A percentile compares a stretch with the other conserved stretches of the same genome.
Conservation (phyloP, 2,113 vertebrate genomes). For the Holacanthus passer region DNA sequence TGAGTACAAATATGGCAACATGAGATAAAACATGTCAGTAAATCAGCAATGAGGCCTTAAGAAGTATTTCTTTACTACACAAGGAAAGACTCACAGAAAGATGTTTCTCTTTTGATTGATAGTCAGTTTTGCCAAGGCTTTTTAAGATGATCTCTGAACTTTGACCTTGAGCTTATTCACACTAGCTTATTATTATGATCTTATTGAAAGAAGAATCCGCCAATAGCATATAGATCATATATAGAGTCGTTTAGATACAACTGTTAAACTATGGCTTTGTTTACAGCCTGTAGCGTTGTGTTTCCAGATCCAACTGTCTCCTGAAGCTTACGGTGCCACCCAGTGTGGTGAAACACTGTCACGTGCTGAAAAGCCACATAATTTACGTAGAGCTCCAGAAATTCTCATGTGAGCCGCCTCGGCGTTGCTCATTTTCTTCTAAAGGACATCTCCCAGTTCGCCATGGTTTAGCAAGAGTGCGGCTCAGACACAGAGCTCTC, state of each 20-base stretch:
- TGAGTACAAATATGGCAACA: not conserved
- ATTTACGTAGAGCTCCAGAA: constrained; percentile 26
- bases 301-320: constrained; percentile 12
- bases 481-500: constrained; percentile 22
- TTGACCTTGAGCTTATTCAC: too few species aligned
- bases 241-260: too few species aligned
- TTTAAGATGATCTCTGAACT: too few species aligned
- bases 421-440: constrained; percentile 20
- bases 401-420: constrained; percentile 45
- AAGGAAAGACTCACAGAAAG: not conserved
- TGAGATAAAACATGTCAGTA: not conserved
- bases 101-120: not conserved
- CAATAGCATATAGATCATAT: too few species aligned
- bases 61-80: not conserved
- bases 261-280: too few species aligned
- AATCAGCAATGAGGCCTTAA: not conserved
- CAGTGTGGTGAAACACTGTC: constrained; percentile 47
- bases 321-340: constrained; percentile 43
- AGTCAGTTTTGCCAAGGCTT: too few species aligned
- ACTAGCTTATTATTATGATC: too few species aligned
- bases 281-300: too few species aligned
- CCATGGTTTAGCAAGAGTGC: not conserved
- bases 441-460: constrained; percentile 22
- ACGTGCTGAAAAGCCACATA: constrained; percentile 54
- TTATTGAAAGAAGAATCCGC: too few species aligned